These are phyloP conservation scores for Pelodytes ibericus DNA, from an alignment of 2,797 vertebrate genomes.

Conservation along the genomic window DNA sequence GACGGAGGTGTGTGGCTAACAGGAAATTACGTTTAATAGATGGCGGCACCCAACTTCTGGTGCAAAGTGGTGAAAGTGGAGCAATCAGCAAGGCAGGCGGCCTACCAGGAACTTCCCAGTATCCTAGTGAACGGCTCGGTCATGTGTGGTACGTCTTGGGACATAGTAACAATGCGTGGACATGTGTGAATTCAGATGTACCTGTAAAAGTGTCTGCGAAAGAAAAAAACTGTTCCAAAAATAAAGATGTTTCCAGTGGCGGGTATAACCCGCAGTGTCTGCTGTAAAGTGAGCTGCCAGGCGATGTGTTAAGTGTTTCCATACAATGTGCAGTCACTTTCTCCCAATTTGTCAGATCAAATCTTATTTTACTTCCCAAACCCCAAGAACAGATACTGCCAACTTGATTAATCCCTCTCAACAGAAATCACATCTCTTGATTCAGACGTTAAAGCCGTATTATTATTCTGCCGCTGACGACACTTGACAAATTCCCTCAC, in stretches of 20 bases:
- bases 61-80: too few species aligned
- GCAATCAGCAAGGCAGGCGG: too few species aligned
- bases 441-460: constrained; percentile 94
- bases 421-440: constrained; percentile 94
- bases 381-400: constrained; percentile 80
- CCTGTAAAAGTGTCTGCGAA: too few species aligned
- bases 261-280: background rate
- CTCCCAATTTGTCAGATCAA: constrained; percentile 90
- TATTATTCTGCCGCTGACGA: constrained; percentile 95
- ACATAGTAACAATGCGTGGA: too few species aligned
- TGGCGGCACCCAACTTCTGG: too few species aligned
- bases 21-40: too few species aligned
- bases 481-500: constrained; percentile 91
- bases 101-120: too few species aligned
- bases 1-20: too few species aligned
- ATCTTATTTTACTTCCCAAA: constrained; percentile 79
- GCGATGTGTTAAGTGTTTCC: constrained; percentile 67
- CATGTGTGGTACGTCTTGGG: too few species aligned
- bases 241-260: constrained; percentile 48
- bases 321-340: constrained; percentile 73
- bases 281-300: constrained; percentile 61
- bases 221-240: constrained; percentile 23
- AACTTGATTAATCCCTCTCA: constrained; percentile 92
- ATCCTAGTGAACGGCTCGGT: too few species aligned
- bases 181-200: too few species aligned